Evolutionary conservation across 2,113 vertebrate species (phyloP), one percentile per base, ranked within the genome.

Genomic region (Mormyrus iriodes): DNA sequence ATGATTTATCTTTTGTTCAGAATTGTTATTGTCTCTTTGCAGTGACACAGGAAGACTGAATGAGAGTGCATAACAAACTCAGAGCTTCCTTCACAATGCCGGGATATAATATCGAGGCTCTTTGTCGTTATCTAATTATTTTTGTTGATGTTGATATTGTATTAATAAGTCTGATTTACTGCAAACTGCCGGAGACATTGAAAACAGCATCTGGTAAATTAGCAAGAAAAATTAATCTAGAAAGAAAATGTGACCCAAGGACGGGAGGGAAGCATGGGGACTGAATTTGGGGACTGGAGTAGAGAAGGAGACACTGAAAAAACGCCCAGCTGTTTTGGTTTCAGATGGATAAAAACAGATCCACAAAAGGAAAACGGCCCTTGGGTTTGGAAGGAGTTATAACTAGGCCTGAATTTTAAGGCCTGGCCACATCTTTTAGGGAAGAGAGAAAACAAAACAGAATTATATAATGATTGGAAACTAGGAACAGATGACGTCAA

Each of bases 401-500:
- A 76, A 39, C 69, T 73, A n/a, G 55, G 21, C n/a, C 21, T 3
- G 10, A 65, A 8, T 69, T 69, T 69, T 69, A 69, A 13, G 27
- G 61, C n/a, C 61, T 69, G n/a, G 61, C 27, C 61, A 69, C n/a
- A 69, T 13, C 6, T 79, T 79, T 79, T 19, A 17, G 73, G 15
- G 73, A 42, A 79, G 35, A 79, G 73, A 17, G 35, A 1, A 76
- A 76, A 35, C 31, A 79, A 79, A 79, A 79, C 12, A 19, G 35
- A 35, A 79, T 79, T 42, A 79, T 42, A 79, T 79, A 79, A 79
- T 79, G 15, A 79, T 3, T 79, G 13, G 6, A 42, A 79, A 42
- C 73, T 7, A 79, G 73, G 73, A 79, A 79, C 73, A 79, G 73
- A 79, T 79, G 73, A 79, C 73, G 31, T 79, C 73, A 79, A 79